A percentile compares a stretch with the other conserved stretches of the same genome.
Conservation (phyloP, 2,888 invertebrate species). For the Harpalus rufipes region DNA sequence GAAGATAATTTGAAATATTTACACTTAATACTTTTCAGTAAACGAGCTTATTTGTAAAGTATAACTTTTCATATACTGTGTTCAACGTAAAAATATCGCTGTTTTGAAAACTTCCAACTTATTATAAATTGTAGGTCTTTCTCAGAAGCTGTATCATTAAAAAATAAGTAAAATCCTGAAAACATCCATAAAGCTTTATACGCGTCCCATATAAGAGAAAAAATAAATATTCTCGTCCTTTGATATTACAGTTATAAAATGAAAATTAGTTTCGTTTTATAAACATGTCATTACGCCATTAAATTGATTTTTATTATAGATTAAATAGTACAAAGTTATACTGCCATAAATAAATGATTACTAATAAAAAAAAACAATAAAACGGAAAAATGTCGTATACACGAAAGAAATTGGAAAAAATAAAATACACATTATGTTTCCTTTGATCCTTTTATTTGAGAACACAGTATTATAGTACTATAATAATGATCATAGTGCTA, state of each 20-base stretch:
- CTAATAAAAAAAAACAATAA: slow-evolving; percentile 1
- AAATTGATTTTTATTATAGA: background rate
- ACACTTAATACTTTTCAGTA: too few species aligned
- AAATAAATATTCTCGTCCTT: background rate
- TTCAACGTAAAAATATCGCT: too few species aligned
- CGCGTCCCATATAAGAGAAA: too few species aligned
- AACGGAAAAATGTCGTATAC: background rate
- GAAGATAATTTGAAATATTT: too few species aligned
- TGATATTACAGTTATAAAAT: background rate
- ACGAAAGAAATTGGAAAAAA: background rate
- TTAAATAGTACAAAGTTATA: background rate
- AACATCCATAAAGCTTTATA: too few species aligned
- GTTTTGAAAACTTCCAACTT: too few species aligned
- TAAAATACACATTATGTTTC: background rate
- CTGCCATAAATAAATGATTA: background rate
- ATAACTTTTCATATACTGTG: too few species aligned
- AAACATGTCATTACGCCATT: background rate
- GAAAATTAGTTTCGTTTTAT: background rate
- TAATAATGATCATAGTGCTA: too few species aligned
- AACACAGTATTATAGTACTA: background rate
- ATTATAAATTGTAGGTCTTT: too few species aligned
- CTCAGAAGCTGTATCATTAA: too few species aligned
- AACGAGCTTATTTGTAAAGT: too few species aligned
- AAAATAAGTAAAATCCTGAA: too few species aligned
- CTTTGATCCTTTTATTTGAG: background rate